Conservation (phyloP, 2,113 vertebrate species). For the Vicugna pacos region DNA sequence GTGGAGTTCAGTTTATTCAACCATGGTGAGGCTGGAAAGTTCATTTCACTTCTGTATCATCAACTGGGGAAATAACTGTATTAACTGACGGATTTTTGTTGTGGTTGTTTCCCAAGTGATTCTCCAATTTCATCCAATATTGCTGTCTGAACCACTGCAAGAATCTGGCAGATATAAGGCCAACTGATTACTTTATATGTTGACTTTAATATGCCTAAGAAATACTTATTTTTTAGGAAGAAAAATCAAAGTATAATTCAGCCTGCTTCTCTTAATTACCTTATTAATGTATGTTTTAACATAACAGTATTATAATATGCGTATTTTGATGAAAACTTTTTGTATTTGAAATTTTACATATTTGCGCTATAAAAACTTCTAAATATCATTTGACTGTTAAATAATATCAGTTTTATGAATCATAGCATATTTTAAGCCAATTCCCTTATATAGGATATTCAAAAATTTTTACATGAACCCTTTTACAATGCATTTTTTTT, state of each 20-base stretch:
- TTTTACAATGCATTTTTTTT: not conserved
- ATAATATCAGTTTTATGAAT: not conserved
- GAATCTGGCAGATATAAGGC: not conserved
- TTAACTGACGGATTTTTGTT: not conserved
- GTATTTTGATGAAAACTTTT: not conserved
- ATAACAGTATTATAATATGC: not conserved
- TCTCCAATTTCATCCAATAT: slow-evolving; percentile 10
- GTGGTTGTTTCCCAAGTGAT: slow-evolving; percentile 4
- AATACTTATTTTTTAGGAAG: not conserved
- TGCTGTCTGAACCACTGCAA: not conserved
- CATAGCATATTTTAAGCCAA: not conserved
- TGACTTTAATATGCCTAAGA: not conserved
- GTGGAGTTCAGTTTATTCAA: not conserved
- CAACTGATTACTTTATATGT: not conserved
- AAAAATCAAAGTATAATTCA: not conserved
- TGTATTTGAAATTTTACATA: not conserved
- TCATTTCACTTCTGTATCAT: not conserved
- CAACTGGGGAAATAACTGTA: slow-evolving; percentile 46
- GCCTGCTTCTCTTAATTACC: not conserved
- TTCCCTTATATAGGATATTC: not conserved
- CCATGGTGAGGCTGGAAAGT: not conserved
- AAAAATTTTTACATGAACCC: not conserved
- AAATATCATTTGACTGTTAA: not conserved
- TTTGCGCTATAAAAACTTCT: not conserved
- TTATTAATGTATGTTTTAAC: not conserved